phyloP scores from a whole-genome alignment of 2,113 vertebrate genomes.

The Vidua macroura region DNA sequence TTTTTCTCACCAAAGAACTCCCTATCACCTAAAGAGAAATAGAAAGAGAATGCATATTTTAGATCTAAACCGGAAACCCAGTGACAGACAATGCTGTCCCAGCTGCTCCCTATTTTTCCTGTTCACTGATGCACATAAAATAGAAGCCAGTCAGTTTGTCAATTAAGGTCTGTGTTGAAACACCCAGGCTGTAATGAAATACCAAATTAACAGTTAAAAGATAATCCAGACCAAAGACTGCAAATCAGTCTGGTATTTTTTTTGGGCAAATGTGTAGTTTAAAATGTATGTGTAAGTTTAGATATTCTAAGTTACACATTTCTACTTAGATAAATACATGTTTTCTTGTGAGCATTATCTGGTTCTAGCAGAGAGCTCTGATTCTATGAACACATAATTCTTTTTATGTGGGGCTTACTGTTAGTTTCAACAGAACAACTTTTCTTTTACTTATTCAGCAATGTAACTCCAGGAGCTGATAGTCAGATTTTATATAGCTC shows the following conservation, averaged over 20 bases:
- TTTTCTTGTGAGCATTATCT: background rate
- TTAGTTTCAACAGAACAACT: background rate
- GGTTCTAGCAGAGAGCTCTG: background rate
- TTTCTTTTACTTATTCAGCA: background rate
- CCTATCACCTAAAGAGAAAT: slow-evolving; percentile 12
- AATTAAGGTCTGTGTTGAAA: slow-evolving; percentile 48
- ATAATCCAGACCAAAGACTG: background rate
- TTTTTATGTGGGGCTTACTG: background rate
- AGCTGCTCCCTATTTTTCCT: slow-evolving; percentile 63
- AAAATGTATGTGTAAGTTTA: background rate
- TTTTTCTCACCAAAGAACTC: slow-evolving; percentile 12
- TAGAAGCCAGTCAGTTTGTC: slow-evolving; percentile 46
- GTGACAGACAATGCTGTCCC: slow-evolving; percentile 50
- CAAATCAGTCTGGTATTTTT: background rate
- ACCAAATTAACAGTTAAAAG: slow-evolving; percentile 23
- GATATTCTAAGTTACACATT: background rate
- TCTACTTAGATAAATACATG: background rate
- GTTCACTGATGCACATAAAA: slow-evolving; percentile 55
- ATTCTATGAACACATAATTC: background rate
- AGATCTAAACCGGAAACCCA: slow-evolving; percentile 46
- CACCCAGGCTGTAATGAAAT: slow-evolving; percentile 25
- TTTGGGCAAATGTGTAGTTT: background rate
- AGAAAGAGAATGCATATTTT: slow-evolving; percentile 46
- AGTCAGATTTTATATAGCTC: background rate
- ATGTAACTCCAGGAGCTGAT: background rate